Percentiles rank a stretch among this genome's conserved stretches.
Evolutionary conservation across 2,797 vertebrate genomes (phyloP).

Genomic region (Lepus oiostolus): DNA sequence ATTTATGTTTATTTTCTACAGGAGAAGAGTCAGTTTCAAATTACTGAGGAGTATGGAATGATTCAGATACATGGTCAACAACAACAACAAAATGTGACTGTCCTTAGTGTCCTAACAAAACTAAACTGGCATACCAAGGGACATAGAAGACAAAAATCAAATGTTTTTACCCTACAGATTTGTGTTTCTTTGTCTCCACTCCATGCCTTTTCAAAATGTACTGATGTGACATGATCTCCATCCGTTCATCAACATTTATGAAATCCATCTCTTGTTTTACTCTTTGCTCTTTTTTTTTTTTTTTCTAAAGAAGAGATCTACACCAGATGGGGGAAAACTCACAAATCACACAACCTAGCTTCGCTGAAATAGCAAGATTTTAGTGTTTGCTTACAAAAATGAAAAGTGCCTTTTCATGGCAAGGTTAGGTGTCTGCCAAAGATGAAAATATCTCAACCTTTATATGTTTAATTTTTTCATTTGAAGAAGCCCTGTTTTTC

Average conservation of each 20-base stretch:
- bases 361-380: conserved; percentile 79
- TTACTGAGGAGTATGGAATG: conserved; percentile 79
- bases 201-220: conserved; percentile 70
- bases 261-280: conserved; percentile 75
- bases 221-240: conserved; percentile 58
- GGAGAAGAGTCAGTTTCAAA: conserved; percentile 85
- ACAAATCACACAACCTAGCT: conserved; percentile 73
- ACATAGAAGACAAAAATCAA: conserved; percentile 76
- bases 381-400: conserved; percentile 67
- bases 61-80: conserved; percentile 80
- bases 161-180: conserved; percentile 77
- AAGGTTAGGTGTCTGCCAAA: conserved; percentile 68
- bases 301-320: conserved; percentile 50
- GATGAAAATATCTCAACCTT: conserved; percentile 76
- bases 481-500: conserved; percentile 69
- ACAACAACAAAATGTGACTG: conserved; percentile 52
- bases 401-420: conserved; percentile 74
- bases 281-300: conserved; percentile 47
- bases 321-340: conserved; percentile 67
- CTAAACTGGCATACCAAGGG: conserved; percentile 66
- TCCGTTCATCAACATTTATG: conserved; percentile 76
- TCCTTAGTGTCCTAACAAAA: conserved; percentile 84
- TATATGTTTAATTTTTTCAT: conserved; percentile 65
- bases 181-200: conserved; percentile 55
- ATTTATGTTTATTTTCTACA: conserved; percentile 68